Evolutionary conservation across 2,888 invertebrate species (phyloP), one percentile per base, ranked within the genome.

Genomic region (Cylindroiulus punctatus): DNA sequence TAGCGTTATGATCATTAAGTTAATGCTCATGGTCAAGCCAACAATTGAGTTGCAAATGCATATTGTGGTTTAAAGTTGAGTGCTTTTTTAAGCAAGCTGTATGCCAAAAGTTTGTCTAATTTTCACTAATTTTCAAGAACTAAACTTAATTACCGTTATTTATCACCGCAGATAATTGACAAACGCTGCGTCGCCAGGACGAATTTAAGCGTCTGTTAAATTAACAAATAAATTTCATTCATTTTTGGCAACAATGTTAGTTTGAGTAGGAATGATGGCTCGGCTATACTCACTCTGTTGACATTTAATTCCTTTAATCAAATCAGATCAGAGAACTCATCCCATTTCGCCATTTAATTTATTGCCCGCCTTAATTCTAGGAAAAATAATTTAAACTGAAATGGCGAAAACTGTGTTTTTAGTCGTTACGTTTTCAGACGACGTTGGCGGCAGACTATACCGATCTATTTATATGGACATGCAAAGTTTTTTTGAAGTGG

Each of bases 151-250:
- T 76, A 76, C 14, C 76, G 26, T 30, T 76, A 76, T 30, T 76
- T 76, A 76, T 76, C 76, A 14, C 26, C 30, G 32, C 76, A 76
- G 76, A 26, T 76, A 76, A 76, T 76, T 76, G 76, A 26, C 30
- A 12, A 76, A 76, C 26, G 76, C 32, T 44, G 76, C 17, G 76
- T 76, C 76, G 76, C 76, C 76, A 17, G 76, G 30, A 26, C 26
- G 32, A 76, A 76, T 76, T 76, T 76, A 76, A 76, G 14, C 76
- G 76, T 76, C 76, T 76, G 76, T 76, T 76, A 32, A 76, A n/a
- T n/a, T n/a, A n/a, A 76, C 30, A 30, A 76, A 76, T 76, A 76
- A 76, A 76, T 76, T 30, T 30, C 76, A 76, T 76, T 76, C 30
- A 30, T 32, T 76, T 76, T 76, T 76, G 22, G 76, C 76, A 76